These are phyloP conservation scores for Charanyca ferruginea DNA, from an alignment of 2,888 invertebrate species.

Conservation along the genomic window DNA sequence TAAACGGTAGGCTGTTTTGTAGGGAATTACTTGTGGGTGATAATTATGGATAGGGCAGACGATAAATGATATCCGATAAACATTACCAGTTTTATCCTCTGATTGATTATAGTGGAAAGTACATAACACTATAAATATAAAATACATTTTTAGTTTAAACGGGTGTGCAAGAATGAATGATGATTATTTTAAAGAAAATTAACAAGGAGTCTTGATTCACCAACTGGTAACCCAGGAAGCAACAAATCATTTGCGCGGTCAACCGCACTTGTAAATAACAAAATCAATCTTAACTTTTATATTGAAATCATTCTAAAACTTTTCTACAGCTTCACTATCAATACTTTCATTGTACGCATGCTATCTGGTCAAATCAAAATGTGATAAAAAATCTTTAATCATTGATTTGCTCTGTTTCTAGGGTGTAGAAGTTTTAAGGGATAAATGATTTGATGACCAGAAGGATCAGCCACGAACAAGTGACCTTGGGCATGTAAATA, in stretches of 20 bases:
- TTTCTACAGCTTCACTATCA: constrained; percentile 69
- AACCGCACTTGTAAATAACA: constrained; percentile 83
- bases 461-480: too few species aligned
- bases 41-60: constrained; percentile 24
- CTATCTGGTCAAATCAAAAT: constrained; percentile 1
- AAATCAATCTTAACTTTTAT: too few species aligned
- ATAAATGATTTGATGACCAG: too few species aligned
- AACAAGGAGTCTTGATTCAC: constrained; percentile 26
- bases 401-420: neutral
- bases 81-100: neutral
- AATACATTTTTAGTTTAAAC: neutral
- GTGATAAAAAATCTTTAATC: neutral
- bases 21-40: constrained; percentile 37
- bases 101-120: neutral
- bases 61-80: constrained; percentile 17
- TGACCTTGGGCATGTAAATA: too few species aligned
- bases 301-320: constrained; percentile 81
- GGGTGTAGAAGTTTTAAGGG: neutral
- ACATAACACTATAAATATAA: constrained; percentile 1
- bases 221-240: constrained; percentile 59
- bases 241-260: constrained; percentile 72
- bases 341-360: constrained; percentile 63
- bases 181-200: neutral
- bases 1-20: constrained; percentile 40
- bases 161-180: neutral